Evolutionary conservation across 2,797 vertebrate species (phyloP).

Genomic region (Aplochiton taeniatus): DNA sequence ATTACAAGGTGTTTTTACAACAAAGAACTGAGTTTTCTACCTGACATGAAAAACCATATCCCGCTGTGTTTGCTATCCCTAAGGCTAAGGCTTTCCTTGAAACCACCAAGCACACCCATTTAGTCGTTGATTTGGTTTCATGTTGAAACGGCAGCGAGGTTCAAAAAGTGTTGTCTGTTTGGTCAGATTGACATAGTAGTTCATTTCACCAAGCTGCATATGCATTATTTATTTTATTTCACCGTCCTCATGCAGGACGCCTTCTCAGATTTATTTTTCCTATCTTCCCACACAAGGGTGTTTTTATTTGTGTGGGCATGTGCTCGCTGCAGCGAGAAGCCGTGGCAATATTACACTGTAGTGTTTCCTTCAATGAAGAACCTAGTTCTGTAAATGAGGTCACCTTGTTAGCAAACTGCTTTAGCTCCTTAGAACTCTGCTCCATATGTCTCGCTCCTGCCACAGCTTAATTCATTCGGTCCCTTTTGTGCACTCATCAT

Average conservation of each 20-base stretch:
- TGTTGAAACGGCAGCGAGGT: neutral
- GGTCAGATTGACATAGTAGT: neutral
- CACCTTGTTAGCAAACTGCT: conserved; percentile 69
- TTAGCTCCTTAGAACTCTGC: conserved; percentile 69
- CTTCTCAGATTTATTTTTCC: too few relatives aligned
- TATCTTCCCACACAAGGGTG: neutral
- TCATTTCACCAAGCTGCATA: too few relatives aligned
- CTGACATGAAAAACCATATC: neutral
- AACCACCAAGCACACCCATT: neutral
- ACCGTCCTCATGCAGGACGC: neutral
- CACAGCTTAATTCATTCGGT: conserved; percentile 58
- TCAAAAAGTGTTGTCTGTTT: neutral
- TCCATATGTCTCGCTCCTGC: conserved; percentile 72
- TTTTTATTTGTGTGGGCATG: conserved; percentile 1
- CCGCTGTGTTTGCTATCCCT: neutral
- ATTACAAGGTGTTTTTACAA: too few relatives aligned
- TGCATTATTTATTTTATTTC: neutral
- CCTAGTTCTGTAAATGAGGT: conserved; percentile 67
- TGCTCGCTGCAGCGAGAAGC: neutral
- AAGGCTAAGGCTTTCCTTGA: neutral
- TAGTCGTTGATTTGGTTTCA: neutral
- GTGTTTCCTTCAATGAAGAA: neutral
- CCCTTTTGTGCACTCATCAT: conserved; percentile 42
- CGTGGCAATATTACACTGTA: neutral
- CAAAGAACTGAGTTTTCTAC: neutral